A percentile compares a stretch with the other conserved stretches of the same genome.
Evolutionary conservation across 2,113 vertebrate genomes (phyloP).

Genomic region (Rhinogobius similis): DNA sequence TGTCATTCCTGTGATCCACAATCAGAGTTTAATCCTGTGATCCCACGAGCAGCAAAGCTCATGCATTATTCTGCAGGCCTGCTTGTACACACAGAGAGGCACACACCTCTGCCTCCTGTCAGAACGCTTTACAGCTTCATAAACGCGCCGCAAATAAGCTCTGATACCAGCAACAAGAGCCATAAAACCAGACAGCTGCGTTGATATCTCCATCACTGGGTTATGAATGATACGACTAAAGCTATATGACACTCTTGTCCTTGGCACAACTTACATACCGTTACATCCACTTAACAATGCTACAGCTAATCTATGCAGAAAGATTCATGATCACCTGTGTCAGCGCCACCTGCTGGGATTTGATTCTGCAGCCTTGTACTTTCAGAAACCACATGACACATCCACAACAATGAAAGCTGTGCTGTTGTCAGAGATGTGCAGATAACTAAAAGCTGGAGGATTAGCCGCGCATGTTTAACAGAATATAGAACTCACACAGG

Average conservation of each 20-base stretch:
- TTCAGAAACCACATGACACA: conserved; percentile 24
- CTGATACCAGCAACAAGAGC: conserved; percentile 33
- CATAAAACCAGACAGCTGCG: conserved; percentile 39
- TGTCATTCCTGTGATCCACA: conserved; percentile 23
- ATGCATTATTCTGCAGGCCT: conserved; percentile 22
- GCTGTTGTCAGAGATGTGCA: too few species aligned
- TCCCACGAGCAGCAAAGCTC: conserved; percentile 10
- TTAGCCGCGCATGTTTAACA: background rate
- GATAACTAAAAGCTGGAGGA: background rate
- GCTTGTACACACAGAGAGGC: conserved; percentile 9
- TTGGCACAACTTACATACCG: conserved; percentile 59
- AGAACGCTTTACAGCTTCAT: conserved; percentile 43
- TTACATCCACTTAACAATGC: conserved; percentile 42
- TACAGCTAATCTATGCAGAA: conserved; percentile 64
- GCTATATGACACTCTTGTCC: conserved; percentile 34
- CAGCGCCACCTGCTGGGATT: conserved; percentile 43
- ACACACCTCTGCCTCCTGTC: conserved; percentile 24
- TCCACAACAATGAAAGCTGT: background rate
- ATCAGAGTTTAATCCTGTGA: conserved; percentile 25
- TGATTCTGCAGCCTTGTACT: conserved; percentile 17
- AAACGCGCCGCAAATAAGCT: conserved; percentile 47
- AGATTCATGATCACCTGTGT: conserved; percentile 51
- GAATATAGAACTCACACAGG: background rate
- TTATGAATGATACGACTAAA: conserved; percentile 26
- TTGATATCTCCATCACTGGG: conserved; percentile 44